Percentiles rank a stretch among this genome's conserved stretches.
phyloP scores from a whole-genome alignment of 2,113 vertebrate species.

The Martes martes region DNA sequence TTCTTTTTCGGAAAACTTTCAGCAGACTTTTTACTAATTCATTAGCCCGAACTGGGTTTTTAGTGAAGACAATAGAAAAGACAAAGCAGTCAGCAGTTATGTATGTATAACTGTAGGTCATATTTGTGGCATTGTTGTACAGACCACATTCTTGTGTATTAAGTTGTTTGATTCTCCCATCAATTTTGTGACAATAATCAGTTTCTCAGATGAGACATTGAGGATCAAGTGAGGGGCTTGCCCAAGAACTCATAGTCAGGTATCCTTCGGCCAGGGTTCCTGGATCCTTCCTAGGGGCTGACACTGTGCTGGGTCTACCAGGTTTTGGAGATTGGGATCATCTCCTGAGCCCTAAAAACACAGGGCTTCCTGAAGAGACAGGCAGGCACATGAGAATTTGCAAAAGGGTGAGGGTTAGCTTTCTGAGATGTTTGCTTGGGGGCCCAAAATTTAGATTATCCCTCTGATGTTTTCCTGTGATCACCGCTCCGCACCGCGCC shows the following conservation, averaged over 20 bases:
- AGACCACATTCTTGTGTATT: neutral
- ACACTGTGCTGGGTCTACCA: neutral
- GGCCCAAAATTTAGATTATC: neutral
- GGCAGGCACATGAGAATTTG: neutral
- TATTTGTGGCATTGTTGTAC: neutral
- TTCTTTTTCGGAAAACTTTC: neutral
- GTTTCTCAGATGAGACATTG: neutral
- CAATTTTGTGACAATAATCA: neutral
- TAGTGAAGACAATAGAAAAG: neutral
- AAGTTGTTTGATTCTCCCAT: neutral
- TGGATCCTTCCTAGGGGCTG: neutral
- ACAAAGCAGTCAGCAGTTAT: neutral
- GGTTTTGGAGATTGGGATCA: neutral
- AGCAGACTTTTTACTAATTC: conserved; percentile 7
- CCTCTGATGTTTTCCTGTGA: neutral
- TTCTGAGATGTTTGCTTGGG: neutral
- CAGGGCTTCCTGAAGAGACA: neutral
- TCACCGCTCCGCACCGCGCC: rapidly evolving
- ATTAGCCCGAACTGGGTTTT: neutral
- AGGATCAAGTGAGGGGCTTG: neutral
- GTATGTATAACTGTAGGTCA: neutral
- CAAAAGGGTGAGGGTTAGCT: neutral
- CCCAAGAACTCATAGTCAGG: neutral
- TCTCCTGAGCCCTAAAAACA: neutral
- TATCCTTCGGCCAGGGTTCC: rapidly evolving